Conservation (phyloP, 2,888 invertebrate species). For the Eilema caniola region DNA sequence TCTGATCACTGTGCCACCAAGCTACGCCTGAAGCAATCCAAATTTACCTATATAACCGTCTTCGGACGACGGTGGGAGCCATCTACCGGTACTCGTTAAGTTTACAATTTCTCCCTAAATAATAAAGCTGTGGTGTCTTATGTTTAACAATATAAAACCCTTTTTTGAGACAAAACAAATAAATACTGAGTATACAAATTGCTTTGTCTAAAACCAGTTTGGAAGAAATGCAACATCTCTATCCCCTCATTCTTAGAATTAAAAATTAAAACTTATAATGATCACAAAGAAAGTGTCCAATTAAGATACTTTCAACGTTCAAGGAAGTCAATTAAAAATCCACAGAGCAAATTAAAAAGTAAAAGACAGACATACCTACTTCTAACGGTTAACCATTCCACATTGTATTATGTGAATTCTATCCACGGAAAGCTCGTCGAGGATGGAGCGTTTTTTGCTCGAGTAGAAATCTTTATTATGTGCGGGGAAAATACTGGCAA, state of each 20-base stretch:
- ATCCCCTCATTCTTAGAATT: neutral
- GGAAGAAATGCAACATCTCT: neutral
- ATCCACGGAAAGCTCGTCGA: slow-evolving; percentile 55
- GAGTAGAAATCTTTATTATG: slow-evolving; percentile 64
- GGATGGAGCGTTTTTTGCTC: slow-evolving; percentile 59
- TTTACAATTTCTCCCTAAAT: too few relatives aligned
- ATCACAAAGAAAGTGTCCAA: slow-evolving; percentile 35
- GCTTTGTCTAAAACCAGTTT: neutral
- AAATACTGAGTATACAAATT: neutral
- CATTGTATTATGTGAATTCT: slow-evolving; percentile 54
- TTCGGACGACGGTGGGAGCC: too few relatives aligned
- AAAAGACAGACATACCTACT: slow-evolving; percentile 34
- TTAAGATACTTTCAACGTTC: slow-evolving; percentile 37
- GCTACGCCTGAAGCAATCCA: too few relatives aligned
- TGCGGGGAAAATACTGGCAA: slow-evolving; percentile 62
- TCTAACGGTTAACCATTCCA: slow-evolving; percentile 36
- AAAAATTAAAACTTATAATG: neutral
- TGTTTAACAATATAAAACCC: too few relatives aligned
- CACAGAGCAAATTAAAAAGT: slow-evolving; percentile 45
- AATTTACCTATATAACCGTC: too few relatives aligned
- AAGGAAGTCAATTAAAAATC: slow-evolving; percentile 53
- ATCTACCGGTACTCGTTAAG: too few relatives aligned
- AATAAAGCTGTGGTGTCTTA: too few relatives aligned
- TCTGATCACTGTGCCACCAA: too few relatives aligned
- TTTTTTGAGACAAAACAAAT: too few relatives aligned